Evolutionary conservation across 2,113 vertebrate species (phyloP), one percentile per base, ranked within the genome.

Genomic region (Plecturocebus donacophilus): DNA sequence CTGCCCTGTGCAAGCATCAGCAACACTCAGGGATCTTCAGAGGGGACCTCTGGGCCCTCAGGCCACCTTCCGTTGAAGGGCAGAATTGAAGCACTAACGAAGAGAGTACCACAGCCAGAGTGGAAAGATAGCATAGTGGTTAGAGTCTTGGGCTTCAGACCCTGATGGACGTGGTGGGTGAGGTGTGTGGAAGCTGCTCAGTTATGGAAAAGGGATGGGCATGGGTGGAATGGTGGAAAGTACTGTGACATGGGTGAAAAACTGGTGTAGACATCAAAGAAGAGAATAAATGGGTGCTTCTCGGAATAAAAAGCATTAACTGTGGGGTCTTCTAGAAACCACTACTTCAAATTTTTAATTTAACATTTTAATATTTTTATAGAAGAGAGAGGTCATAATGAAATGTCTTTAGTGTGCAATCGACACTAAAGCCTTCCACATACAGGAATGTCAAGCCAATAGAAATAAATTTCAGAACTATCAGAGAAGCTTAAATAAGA

Each of bases 331-430:
- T 93, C 83, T 87, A 97, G 86, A 96, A 98, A 91, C 73, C 7
- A 45, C 66, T 82, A 70, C 88, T 94, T 97, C 77, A 96, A 79
- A 90, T 58, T n/a, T 96, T 96, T 91, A 87, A 96, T 97, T 98
- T 94, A 97, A 88, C 88, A 91, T 91, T 97, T 97, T 96, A 86
- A 93, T 97, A 89, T 82, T 94, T 97, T 87, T 96, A 71, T 84
- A 93, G 94, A 95, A 84, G 64, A 90, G 52, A 90, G 87, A 91
- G 40, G n/a, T 80, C 79, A 76, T 96, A 87, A 96, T 94, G 90
- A 97, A 95, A 96, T 97, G 85, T 94, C 95, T 95, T 93, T 71
- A 91, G 75, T 90, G 94, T 93, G 54, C 84, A 82, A 66, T 93
- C 45, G 19, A 93, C 90, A 90, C 94, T 96, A 92, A 96, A 73